Evolutionary conservation across 1,140 invertebrate genomes (phyloP), one percentile per base, ranked within the genome.

Genomic region (Panagrolaimus sp.): DNA sequence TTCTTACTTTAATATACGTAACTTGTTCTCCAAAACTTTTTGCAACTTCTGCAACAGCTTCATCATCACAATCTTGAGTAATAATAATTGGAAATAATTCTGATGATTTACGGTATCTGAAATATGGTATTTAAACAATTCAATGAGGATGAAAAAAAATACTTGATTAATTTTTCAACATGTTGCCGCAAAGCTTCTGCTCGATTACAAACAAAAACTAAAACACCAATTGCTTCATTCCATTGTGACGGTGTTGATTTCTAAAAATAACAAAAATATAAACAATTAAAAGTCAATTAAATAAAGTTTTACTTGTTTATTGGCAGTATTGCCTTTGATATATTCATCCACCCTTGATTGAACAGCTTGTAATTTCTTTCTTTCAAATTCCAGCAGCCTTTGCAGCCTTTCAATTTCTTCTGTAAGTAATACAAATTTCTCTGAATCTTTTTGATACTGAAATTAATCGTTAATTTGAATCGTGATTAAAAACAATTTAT

Each of bases 41-140:
- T 55, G 98, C 93, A n/a, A 90, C 88, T 69, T 91, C 85, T 62
- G 90, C 88, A 1, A 95, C 97, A 7, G 80, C 72, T 76, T 89
- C 87, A 87, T 97, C 92, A 28, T 90, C 89, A 86, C 95, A 98
- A 84, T 98, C 95, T 88, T 96, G 88, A 69, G 91, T 94, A 1
- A 98, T 92, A 77, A 98, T 90, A 68, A 98, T 95, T n/a, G 95
- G 96, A 86, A 97, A 98, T 76, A 90, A 89, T 62, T 91, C 87
- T 43, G 88, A 85, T 79, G 87, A 89, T 14, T 92, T 91, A 75
- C 94, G 77, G 73, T 82, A 85, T 73, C 85, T 87, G 73, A 64
- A 76, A 69, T 66, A 71, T 52, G 64, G 67, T 72, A 65, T 6
- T 71, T 47, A n/a, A 72, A 28, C 58, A 63, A 43, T 68, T 24